These are phyloP conservation scores for Nomada lathburiana DNA, from an alignment of 2,888 invertebrate genomes.

Conservation along the genomic window DNA sequence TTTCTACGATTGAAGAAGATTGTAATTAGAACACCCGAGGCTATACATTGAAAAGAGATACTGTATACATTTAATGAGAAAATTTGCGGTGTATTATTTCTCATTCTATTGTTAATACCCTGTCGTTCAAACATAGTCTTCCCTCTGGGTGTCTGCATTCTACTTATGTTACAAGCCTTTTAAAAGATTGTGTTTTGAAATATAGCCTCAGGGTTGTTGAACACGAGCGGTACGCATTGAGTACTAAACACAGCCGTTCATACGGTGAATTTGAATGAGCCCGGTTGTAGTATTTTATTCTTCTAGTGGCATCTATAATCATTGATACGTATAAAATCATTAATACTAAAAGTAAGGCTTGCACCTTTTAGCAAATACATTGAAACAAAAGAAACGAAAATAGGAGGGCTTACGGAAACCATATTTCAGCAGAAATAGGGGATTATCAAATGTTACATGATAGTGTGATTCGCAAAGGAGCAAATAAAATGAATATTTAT, in stretches of 20 bases:
- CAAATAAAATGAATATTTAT: not conserved
- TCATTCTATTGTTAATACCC: conserved; percentile 16
- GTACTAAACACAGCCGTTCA: conserved; percentile 35
- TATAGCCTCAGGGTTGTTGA: conserved; percentile 53
- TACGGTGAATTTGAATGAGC: conserved; percentile 29
- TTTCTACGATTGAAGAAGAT: not conserved
- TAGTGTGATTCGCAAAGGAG: not conserved
- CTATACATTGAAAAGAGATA: not conserved
- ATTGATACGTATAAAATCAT: not conserved
- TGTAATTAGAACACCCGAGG: not conserved
- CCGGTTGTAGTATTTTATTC: conserved; percentile 14
- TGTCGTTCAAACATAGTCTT: conserved; percentile 34
- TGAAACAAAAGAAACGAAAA: not conserved
- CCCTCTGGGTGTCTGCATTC: conserved; percentile 34
- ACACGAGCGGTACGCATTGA: conserved; percentile 33
- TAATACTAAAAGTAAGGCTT: not conserved
- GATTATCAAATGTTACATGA: not conserved
- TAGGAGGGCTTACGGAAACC: not conserved
- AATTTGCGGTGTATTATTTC: conserved; percentile 17
- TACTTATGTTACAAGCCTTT: conserved; percentile 42
- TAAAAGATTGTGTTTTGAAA: conserved; percentile 57
- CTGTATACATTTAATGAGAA: not conserved
- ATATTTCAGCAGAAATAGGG: not conserved
- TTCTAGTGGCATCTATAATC: not conserved
- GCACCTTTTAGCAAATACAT: not conserved